Base-by-base conservation (phyloP, 2,888 invertebrate species). In the Eupsilia transversa region DNA sequence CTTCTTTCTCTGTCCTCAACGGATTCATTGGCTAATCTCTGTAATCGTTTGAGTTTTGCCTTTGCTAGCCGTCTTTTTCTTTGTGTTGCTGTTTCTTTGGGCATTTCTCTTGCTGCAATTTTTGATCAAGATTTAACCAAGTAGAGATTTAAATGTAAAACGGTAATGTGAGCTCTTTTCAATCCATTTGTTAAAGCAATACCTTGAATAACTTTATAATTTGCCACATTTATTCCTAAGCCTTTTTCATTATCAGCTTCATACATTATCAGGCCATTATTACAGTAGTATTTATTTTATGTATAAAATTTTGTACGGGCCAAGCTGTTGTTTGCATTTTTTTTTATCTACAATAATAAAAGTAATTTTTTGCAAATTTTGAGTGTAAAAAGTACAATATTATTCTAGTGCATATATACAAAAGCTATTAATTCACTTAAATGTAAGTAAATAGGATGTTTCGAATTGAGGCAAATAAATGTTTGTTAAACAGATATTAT, bases 31-130 rank as follows among this genome's bases (percentile, higher is more conserved):
- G 54, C 69, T 65, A 43, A 23, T 66, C 43, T 79, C 56, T 61
- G 60, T 27, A 7, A 1, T 7, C 69, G 30, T 56, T 77, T 82
- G 10, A 69, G 30, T 69, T 61, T 79, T 7, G 10, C 41, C 12
- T 82, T 79, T 27, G 41, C 69, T 57, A 82, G 27, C 7, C 77
- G 43, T 49, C 82, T 38, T 77, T 79, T 79, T 49, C 82, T 82
- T 79, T 79, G 79, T 12, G 77, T 77, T 69, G 77, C 0, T 33
- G 82, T 77, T 66, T 82, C 77, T 49, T 66, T 82, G 2, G 56
- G 77, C 79, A 79, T 79, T 56, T 65, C 49, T 20, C 17, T 80
- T 41, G 30, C 54, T 54, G 33, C 6, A 33, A 27, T 12, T 30
- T 14, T 20, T 12, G 23, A 5, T 49, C 49, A 60, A 7, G 30